Evolutionary conservation across 1,140 invertebrate genomes (phyloP).

Genomic region (Nixonia krombeini): DNA sequence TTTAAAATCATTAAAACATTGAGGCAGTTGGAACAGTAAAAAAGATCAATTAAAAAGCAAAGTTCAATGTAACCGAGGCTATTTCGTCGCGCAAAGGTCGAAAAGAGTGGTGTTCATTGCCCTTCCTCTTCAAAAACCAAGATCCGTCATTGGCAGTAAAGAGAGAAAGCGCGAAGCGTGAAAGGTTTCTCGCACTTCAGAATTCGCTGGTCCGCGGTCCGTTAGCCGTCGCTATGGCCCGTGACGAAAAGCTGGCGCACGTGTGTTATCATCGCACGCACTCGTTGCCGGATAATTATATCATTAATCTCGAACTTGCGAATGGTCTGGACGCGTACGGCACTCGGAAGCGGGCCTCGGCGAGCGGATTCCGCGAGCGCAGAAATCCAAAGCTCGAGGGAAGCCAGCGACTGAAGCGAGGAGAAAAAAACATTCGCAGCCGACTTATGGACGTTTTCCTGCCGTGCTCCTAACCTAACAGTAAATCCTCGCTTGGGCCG

Average conservation of each 20-base stretch:
- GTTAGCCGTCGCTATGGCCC: conserved; percentile 55
- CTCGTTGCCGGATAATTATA: conserved; percentile 56
- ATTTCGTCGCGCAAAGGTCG: too few relatives aligned
- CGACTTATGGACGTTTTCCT: neutral
- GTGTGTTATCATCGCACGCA: conserved; percentile 49
- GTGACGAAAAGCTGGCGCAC: conserved; percentile 50
- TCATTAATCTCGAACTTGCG: conserved; percentile 53
- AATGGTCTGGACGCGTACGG: conserved; percentile 32
- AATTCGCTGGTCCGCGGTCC: conserved; percentile 41
- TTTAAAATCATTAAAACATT: too few relatives aligned
- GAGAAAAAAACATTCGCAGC: neutral
- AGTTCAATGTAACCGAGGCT: too few relatives aligned
- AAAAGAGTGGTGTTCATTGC: too few relatives aligned
- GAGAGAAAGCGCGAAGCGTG: conserved; percentile 42
- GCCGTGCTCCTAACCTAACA: neutral
- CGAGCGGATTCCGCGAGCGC: conserved; percentile 33
- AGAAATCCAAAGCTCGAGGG: conserved; percentile 14
- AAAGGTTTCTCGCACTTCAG: conserved; percentile 50
- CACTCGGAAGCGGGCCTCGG: conserved; percentile 16
- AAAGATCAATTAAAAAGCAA: too few relatives aligned
- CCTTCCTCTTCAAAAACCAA: too few relatives aligned
- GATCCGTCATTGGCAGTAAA: too few relatives aligned
- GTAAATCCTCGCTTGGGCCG: neutral
- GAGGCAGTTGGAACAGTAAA: too few relatives aligned
- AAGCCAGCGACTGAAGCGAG: conserved; percentile 10